phyloP scores from a whole-genome alignment of 2,888 invertebrate species.

The Drosophila acutilabella region DNA sequence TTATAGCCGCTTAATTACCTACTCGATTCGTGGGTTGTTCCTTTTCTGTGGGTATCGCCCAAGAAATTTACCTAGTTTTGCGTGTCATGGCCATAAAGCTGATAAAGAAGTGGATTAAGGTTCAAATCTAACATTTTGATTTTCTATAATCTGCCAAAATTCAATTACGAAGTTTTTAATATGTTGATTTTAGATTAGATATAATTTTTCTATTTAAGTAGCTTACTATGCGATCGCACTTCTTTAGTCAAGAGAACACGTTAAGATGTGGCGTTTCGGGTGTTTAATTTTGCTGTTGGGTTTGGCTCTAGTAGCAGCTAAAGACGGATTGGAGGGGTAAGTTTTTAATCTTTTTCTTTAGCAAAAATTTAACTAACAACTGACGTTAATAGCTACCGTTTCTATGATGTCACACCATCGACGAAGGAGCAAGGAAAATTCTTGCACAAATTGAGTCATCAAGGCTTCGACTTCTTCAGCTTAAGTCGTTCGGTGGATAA shows the following conservation, averaged over 20 bases:
- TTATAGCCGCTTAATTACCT: not conserved
- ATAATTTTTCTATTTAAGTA: conserved; percentile 56
- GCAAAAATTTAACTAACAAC: not conserved
- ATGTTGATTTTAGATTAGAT: conserved; percentile 54
- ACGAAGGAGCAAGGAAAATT: conserved; percentile 54
- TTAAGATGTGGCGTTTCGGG: conserved; percentile 52
- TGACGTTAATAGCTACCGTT: conserved; percentile 66
- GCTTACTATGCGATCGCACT: not conserved
- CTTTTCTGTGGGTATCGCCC: conserved; percentile 71
- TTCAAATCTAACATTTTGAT: conserved; percentile 13
- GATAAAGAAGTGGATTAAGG: conserved; percentile 47
- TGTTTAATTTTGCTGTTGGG: conserved; percentile 46
- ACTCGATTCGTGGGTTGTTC: not conserved
- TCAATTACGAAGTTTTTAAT: conserved; percentile 13
- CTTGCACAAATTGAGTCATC: conserved; percentile 51
- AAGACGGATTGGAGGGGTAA: conserved; percentile 51
- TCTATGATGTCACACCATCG: conserved; percentile 72
- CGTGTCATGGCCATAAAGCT: conserved; percentile 78
- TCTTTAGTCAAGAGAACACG: not conserved
- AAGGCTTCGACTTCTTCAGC: conserved; percentile 76
- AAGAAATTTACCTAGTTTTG: conserved; percentile 86
- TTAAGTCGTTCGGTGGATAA: conserved; percentile 56
- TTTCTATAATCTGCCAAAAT: conserved; percentile 5
- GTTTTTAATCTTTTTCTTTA: not conserved
- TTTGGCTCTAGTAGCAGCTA: conserved; percentile 37